Evolutionary conservation across 2,113 vertebrate genomes (phyloP).

Genomic region (Zosterops lateralis): DNA sequence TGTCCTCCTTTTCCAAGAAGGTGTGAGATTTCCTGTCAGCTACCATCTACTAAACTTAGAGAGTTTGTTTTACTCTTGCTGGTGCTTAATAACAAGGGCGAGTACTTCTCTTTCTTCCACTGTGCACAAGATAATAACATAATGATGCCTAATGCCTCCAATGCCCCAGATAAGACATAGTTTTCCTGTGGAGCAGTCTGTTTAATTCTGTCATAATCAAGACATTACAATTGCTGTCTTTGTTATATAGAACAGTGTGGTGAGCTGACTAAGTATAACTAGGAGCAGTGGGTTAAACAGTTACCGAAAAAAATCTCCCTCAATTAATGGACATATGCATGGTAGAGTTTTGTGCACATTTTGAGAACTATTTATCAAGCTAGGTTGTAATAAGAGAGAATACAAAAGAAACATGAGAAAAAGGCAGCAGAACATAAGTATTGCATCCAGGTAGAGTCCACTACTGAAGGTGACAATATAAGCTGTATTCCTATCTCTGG

Average conservation of each 20-base stretch:
- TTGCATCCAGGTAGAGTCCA: background rate
- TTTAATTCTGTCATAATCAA: background rate
- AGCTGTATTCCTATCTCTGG: background rate
- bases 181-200: background rate
- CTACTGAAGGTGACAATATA: background rate
- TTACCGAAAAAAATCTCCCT: background rate
- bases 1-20: background rate
- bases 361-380: background rate
- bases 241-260: background rate
- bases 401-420: background rate
- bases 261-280: background rate
- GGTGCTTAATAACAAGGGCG: background rate
- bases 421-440: background rate
- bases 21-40: background rate
- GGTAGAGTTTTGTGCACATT: background rate
- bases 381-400: background rate
- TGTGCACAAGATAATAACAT: background rate
- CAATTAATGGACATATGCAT: fast-evolving
- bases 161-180: background rate
- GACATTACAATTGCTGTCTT: background rate
- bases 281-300: fast-evolving
- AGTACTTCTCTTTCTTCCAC: background rate
- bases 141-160: background rate
- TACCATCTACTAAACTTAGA: background rate
- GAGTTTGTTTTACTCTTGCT: background rate